Conservation (phyloP, 2,113 vertebrate species). For the Oophaga pumilio region DNA sequence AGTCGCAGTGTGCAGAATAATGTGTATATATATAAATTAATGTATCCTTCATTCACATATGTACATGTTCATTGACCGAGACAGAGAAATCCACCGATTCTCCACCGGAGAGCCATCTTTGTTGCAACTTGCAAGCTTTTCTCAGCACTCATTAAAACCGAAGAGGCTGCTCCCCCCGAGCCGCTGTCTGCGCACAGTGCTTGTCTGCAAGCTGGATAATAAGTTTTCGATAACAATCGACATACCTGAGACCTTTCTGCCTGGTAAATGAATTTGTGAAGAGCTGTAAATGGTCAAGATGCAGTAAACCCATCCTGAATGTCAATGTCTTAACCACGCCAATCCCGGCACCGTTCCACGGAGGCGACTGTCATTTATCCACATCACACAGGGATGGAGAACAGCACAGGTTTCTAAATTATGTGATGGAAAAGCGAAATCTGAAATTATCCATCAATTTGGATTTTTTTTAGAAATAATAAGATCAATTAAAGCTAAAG, state of each 20-base stretch:
- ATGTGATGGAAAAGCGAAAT: no score
- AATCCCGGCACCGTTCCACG: no score
- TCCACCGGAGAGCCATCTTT: neutral
- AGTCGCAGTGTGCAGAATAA: constrained; percentile 36
- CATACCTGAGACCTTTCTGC: constrained; percentile 25
- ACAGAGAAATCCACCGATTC: neutral
- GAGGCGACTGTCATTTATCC: neutral
- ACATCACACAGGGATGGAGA: neutral
- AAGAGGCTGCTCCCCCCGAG: neutral
- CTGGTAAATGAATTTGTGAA: constrained; percentile 39
- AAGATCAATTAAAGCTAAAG: neutral
- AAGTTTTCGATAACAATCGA: constrained; percentile 49
- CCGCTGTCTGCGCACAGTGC: neutral
- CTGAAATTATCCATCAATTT: no score
- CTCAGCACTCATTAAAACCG: constrained; percentile 1
- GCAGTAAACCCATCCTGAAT: neutral
- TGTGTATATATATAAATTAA: neutral
- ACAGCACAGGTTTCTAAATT: no score
- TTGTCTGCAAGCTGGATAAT: constrained; percentile 38
- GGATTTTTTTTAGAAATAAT: no score
- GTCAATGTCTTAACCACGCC: neutral
- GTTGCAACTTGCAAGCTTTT: neutral
- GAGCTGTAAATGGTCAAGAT: constrained; percentile 6
- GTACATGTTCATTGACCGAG: neutral
- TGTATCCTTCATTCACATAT: neutral